Evolutionary conservation across 1,140 invertebrate genomes (phyloP), one percentile per base, ranked within the genome.

Genomic region (Drosophila pallidifrons): DNA sequence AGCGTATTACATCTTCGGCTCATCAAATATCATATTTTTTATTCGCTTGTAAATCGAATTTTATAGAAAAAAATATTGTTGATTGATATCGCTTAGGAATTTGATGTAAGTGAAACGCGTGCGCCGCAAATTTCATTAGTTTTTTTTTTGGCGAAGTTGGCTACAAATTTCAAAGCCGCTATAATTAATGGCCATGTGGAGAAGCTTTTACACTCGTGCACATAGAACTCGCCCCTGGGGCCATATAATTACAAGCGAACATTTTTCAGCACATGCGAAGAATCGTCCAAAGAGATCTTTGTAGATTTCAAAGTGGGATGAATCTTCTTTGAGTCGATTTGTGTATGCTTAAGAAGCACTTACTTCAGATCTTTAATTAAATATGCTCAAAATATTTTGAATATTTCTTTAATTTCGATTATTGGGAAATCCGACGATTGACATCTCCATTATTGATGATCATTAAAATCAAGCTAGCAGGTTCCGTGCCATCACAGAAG

Each of bases 81-180:
- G 82, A 87, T 87, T 88, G 82, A 87, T 86, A 86, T 86, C 82
- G 79, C 30, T 73, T 79, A 77, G 83, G 52, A 67, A 52, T 63
- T 87, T 87, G 78, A 76, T 86, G 75, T 82, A 86, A 86, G 70
- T 72, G 47, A 69, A 75, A 70, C 61, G 82, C 57, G 52, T 64
- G 64, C 68, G 49, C 52, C 79, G 63, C 79, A 57, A 67, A 82
- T 88, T 88, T 88, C 82, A 87, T 87, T 82, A 79, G 77, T 35
- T 59, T 88, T 83, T 25, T 88, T 83, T 83, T 67, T 46, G 68
- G 65, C 81, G 8, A 57, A 81, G 77, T 77, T 77, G 81, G 59
- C 70, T 66, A 68, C 58, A 67, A 60, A 63, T 66, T 55, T 47
- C 41, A 52, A 47, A 73, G 72, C 67, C 71, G 73, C 79, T 69